phyloP scores from a whole-genome alignment of 35 echinoderm and acorn worm species.

The Diadema setosum region DNA sequence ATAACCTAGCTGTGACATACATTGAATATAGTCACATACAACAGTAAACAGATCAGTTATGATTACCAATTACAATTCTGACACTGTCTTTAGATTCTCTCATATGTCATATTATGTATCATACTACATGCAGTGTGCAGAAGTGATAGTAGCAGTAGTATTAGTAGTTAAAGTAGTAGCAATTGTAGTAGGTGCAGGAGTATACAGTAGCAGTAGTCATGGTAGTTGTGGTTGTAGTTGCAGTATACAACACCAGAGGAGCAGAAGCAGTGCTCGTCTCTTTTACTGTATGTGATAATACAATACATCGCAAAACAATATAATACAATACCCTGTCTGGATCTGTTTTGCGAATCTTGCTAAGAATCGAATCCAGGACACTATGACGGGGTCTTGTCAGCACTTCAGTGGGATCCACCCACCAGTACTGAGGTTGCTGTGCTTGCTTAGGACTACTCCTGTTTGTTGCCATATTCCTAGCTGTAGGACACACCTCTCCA shows the following conservation, averaged over 20 bases:
- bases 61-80: too few species aligned
- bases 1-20: too few species aligned
- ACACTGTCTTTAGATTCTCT: too few species aligned
- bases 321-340: background rate
- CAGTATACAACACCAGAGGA: background rate
- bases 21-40: too few species aligned
- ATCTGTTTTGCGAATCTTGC: background rate
- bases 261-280: background rate
- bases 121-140: too few species aligned
- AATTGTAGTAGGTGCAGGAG: too few species aligned
- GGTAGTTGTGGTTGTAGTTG: background rate
- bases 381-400: background rate
- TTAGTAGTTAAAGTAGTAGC: too few species aligned
- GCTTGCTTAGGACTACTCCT: background rate
- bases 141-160: too few species aligned
- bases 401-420: background rate
- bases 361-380: background rate
- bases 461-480: slow-evolving; percentile 5
- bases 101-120: too few species aligned
- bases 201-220: too few species aligned
- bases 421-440: background rate
- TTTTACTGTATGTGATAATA: background rate
- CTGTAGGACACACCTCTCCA: too few species aligned
- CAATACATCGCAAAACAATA: background rate
- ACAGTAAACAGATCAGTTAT: too few species aligned